A percentile compares a stretch with the other conserved stretches of the same genome.
Evolutionary conservation across 2,113 vertebrate genomes (phyloP).

Genomic region (Catagonus wagneri): DNA sequence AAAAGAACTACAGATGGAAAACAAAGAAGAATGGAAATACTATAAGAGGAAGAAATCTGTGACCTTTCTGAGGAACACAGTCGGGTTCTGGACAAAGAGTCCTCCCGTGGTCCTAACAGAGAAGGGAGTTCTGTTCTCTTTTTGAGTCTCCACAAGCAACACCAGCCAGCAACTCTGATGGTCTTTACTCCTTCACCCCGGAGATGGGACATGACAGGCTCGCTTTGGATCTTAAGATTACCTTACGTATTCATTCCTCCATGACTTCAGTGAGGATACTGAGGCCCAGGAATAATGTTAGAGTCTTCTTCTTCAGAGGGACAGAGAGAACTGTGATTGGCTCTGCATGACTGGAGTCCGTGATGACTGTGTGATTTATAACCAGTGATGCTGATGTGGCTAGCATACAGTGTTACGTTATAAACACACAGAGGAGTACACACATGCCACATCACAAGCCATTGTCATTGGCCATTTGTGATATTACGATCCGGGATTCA

Average conservation of each 20-base stretch:
- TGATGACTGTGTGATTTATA: slow-evolving; percentile 83
- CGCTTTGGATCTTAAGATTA: not conserved
- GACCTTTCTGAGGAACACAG: not conserved
- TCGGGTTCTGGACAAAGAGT: not conserved
- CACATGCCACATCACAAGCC: slow-evolving; percentile 53
- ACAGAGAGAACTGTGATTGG: slow-evolving; percentile 73
- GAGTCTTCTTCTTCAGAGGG: slow-evolving; percentile 69
- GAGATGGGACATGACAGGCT: not conserved
- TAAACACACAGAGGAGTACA: slow-evolving; percentile 58
- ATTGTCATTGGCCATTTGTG: slow-evolving; percentile 66
- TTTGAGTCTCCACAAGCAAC: not conserved
- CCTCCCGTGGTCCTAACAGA: not conserved
- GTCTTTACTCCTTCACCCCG: not conserved
- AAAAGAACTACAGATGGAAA: slow-evolving; percentile 22
- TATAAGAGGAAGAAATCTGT: not conserved
- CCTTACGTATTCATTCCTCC: not conserved
- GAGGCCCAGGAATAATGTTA: slow-evolving; percentile 62
- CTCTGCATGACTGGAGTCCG: slow-evolving; percentile 80
- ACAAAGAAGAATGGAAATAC: not conserved
- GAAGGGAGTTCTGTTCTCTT: not conserved
- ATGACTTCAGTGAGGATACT: not conserved
- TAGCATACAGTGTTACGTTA: slow-evolving; percentile 71
- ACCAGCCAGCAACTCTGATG: not conserved
- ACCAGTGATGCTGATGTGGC: slow-evolving; percentile 38
- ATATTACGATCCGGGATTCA: slow-evolving; percentile 46